Conservation (phyloP, 2,888 invertebrate species). For the Tipula confusa region DNA sequence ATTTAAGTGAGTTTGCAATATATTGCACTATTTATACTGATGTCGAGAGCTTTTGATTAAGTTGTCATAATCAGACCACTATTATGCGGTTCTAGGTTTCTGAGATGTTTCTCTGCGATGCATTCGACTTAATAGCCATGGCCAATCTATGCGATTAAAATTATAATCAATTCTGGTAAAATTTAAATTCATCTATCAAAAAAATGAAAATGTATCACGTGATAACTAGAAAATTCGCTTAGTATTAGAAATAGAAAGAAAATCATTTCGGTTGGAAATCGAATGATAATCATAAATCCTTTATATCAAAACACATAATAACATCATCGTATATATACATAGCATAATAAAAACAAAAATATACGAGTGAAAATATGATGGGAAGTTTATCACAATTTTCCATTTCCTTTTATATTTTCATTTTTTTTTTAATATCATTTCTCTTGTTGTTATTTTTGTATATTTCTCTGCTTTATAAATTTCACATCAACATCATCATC, state of each 20-base stretch:
- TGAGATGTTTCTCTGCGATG: too few relatives aligned
- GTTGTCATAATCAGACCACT: too few relatives aligned
- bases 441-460: constrained; percentile 16
- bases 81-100: too few relatives aligned
- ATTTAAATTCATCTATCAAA: too few relatives aligned
- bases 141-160: too few relatives aligned
- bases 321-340: too few relatives aligned
- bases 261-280: constrained; percentile 4
- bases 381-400: not conserved
- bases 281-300: constrained; percentile 4
- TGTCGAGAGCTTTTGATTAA: too few relatives aligned
- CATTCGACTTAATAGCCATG: too few relatives aligned
- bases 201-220: not conserved
- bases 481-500: not conserved
- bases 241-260: not conserved
- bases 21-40: too few relatives aligned
- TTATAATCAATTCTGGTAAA: too few relatives aligned
- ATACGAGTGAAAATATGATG: too few relatives aligned
- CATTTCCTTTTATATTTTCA: not conserved
- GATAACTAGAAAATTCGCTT: not conserved
- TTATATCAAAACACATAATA: constrained; percentile 20
- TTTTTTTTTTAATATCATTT: not conserved
- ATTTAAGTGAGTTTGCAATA: too few relatives aligned
- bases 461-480: constrained; percentile 25
- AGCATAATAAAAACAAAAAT: not conserved